Evolutionary conservation across 2,797 vertebrate genomes (phyloP).

Genomic region (Takifugu ocellatus): DNA sequence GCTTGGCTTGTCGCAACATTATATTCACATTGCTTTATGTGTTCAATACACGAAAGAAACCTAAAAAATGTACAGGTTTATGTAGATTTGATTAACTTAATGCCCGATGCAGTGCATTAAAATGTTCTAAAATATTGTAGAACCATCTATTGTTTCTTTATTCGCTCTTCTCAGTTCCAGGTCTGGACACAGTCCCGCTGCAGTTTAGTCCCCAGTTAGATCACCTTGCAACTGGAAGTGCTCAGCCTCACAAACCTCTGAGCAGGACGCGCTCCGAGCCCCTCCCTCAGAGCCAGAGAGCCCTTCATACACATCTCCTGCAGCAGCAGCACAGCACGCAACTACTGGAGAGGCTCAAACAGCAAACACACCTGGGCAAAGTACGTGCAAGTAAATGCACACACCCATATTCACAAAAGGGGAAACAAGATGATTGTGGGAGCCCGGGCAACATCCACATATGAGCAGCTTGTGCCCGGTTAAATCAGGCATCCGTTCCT

Average conservation of each 20-base stretch:
- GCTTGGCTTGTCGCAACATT: not conserved
- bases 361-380: constrained; percentile 86
- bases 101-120: too few species aligned
- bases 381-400: constrained; percentile 36
- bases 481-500: too few species aligned
- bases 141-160: not conserved
- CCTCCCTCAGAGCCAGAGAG: constrained; percentile 83
- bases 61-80: too few species aligned
- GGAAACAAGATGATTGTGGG: not conserved
- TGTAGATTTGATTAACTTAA: too few species aligned
- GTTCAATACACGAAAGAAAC: not conserved
- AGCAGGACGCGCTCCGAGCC: constrained; percentile 93
- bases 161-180: constrained; percentile 73
- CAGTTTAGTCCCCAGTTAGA: constrained; percentile 78
- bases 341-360: constrained; percentile 85
- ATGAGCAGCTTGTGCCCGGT: too few species aligned
- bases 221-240: constrained; percentile 74
- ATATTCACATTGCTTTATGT: not conserved
- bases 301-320: constrained; percentile 79
- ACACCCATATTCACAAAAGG: not conserved
- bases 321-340: constrained; percentile 84
- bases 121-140: too few species aligned
- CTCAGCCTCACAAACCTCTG: constrained; percentile 87
- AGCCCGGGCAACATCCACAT: not conserved
- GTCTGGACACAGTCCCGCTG: constrained; percentile 81